A percentile compares a stretch with the other conserved stretches of the same genome.
These are phyloP conservation scores for Cercopithecus diana DNA, from an alignment of 2,797 vertebrate species.

Conservation along the genomic window DNA sequence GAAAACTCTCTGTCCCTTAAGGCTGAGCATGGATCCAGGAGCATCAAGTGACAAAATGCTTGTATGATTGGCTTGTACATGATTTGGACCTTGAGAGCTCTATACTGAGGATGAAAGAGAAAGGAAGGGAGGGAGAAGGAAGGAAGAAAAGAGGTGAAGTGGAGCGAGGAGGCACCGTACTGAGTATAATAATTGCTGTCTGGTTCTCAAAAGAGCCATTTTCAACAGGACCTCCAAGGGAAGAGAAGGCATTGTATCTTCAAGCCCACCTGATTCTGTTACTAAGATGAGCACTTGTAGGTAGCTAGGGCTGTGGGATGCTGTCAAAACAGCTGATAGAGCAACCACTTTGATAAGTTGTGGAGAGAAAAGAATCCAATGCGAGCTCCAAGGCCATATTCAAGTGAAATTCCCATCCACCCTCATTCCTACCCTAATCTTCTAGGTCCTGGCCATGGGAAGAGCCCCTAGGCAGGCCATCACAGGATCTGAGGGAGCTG, in stretches of 20 bases:
- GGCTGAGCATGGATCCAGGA: fast-evolving
- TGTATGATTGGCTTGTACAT: fast-evolving
- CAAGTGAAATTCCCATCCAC: not conserved
- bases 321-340: not conserved
- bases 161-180: fast-evolving
- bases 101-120: not conserved
- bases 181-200: not conserved
- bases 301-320: not conserved
- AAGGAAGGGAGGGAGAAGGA: not conserved
- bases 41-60: not conserved
- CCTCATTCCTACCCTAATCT: not conserved
- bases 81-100: not conserved
- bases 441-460: not conserved
- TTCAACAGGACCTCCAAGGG: not conserved
- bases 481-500: not conserved
- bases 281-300: fast-evolving
- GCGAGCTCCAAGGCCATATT: not conserved
- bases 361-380: not conserved
- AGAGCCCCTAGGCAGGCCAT: not conserved
- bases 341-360: not conserved
- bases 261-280: not conserved
- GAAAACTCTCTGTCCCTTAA: not conserved
- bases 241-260: not conserved
- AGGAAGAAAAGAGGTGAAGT: not conserved
- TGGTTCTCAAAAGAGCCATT: not conserved